Evolutionary conservation across 1,140 invertebrate genomes (phyloP).

Genomic region (Radopholus similis): DNA sequence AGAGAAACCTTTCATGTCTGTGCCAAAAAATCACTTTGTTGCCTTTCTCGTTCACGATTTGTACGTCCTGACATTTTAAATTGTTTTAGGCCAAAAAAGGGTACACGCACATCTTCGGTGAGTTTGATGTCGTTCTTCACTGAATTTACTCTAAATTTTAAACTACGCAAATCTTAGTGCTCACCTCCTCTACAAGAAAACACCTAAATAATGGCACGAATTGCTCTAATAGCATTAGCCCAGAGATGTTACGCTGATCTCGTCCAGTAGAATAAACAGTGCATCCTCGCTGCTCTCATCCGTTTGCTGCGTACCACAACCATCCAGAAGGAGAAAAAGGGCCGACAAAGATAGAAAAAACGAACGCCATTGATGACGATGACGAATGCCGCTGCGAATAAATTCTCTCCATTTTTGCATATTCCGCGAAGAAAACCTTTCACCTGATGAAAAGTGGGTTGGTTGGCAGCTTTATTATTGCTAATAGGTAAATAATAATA

Average conservation of each 20-base stretch:
- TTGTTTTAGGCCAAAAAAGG: neutral
- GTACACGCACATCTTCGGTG: conserved; percentile 39
- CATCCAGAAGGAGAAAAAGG: too few species aligned
- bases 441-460: too few species aligned
- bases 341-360: too few species aligned
- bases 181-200: conserved; percentile 57
- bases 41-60: conserved; percentile 56
- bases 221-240: neutral
- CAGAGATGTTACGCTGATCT: conserved; percentile 3
- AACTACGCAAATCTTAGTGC: neutral
- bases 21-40: conserved; percentile 28
- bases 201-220: conserved; percentile 35
- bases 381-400: too few species aligned
- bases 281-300: conserved; percentile 33
- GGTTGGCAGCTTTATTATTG: too few species aligned
- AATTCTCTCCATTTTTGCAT: too few species aligned
- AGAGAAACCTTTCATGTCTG: neutral
- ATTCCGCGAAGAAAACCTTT: too few species aligned
- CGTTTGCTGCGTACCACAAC: too few species aligned
- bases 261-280: conserved; percentile 54
- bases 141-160: conserved; percentile 30
- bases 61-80: conserved; percentile 35
- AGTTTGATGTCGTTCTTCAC: conserved; percentile 59
- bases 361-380: too few species aligned
- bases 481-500: too few species aligned